Conservation (phyloP, 2,888 invertebrate species). For the Lasius platythorax region DNA sequence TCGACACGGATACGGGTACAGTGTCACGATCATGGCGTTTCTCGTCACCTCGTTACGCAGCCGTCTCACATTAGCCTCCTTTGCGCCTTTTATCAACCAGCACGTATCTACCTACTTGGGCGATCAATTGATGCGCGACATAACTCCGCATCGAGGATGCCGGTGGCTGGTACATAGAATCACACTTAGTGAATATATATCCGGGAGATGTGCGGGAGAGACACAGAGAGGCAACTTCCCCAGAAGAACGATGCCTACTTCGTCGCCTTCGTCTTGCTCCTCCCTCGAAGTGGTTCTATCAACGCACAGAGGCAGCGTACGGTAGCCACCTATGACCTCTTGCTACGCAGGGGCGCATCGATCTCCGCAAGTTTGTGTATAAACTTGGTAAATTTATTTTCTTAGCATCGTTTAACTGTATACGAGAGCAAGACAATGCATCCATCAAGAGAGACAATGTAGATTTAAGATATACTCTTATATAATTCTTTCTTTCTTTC, state of each 20-base stretch:
- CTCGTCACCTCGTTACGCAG: constrained; percentile 61
- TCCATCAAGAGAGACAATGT: neutral
- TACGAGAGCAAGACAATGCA: neutral
- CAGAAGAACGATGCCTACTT: constrained; percentile 69
- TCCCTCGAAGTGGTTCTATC: constrained; percentile 64
- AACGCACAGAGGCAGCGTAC: constrained; percentile 65
- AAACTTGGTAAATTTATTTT: constrained; percentile 67
- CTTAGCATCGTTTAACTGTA: constrained; percentile 28
- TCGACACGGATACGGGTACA: neutral
- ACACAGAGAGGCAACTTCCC: constrained; percentile 54
- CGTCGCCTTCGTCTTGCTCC: constrained; percentile 65
- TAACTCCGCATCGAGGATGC: constrained; percentile 76
- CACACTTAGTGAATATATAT: constrained; percentile 82
- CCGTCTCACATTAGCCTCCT: constrained; percentile 57
- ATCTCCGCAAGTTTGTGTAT: constrained; percentile 56
- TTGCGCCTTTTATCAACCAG: constrained; percentile 62
- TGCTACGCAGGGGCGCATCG: constrained; percentile 70
- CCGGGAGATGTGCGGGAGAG: constrained; percentile 63
- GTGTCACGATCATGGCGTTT: constrained; percentile 50
- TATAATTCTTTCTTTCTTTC: neutral
- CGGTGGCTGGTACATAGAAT: constrained; percentile 81
- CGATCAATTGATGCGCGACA: constrained; percentile 81
- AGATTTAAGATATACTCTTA: neutral
- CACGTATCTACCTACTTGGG: constrained; percentile 61
- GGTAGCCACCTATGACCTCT: constrained; percentile 79